phyloP scores from a whole-genome alignment of 2,797 vertebrate species.

The Heterohyrax brucei region DNA sequence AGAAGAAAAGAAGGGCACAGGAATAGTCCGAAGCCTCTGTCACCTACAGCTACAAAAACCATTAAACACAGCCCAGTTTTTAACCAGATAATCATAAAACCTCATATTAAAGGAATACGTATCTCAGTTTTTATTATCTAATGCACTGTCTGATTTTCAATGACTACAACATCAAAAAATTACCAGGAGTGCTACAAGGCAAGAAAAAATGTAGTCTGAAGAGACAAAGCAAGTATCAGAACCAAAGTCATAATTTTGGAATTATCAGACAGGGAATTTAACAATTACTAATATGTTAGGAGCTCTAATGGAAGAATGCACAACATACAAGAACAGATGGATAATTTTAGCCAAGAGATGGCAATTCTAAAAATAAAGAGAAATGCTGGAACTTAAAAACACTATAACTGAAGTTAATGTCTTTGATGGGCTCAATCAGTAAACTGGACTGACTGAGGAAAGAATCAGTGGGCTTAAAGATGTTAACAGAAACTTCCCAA shows the following conservation, averaged over 20 bases:
- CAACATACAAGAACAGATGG: background rate
- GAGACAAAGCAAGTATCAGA: background rate
- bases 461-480: background rate
- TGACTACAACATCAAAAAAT: background rate
- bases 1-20: background rate
- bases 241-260: background rate
- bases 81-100: background rate
- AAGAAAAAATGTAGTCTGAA: conserved; percentile 1
- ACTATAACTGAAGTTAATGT: conserved; percentile 7
- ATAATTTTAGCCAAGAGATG: background rate
- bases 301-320: background rate
- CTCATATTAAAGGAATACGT: background rate
- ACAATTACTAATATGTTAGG: background rate
- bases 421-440: background rate
- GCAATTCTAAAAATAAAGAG: background rate
- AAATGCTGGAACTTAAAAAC: conserved; percentile 15
- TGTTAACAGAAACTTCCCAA: background rate
- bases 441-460: background rate
- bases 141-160: background rate
- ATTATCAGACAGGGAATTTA: background rate
- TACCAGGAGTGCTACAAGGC: background rate
- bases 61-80: background rate
- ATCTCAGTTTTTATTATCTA: background rate
- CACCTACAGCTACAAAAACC: background rate
- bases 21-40: background rate